phyloP scores from a whole-genome alignment of 1,140 invertebrate genomes.

The Caenorhabditis briggsae region DNA sequence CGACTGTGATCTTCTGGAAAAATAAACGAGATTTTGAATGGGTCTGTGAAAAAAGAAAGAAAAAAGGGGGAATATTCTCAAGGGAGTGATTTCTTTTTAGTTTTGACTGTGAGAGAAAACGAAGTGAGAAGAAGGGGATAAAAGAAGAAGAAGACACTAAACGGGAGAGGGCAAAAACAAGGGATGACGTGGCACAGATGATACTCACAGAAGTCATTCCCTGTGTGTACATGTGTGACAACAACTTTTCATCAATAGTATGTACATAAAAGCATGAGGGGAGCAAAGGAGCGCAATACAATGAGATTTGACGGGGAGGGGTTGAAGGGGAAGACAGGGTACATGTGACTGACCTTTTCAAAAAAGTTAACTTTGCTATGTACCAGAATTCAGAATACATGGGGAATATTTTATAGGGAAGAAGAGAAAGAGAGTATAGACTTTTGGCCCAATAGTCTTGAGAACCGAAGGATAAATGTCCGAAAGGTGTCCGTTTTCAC shows the following conservation, averaged over 20 bases:
- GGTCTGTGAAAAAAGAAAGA: background rate
- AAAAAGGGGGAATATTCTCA: background rate
- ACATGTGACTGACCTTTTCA: conserved; percentile 18
- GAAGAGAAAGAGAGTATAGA: background rate
- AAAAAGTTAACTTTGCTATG: background rate
- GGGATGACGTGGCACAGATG: conserved; percentile 33
- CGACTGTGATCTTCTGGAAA: conserved; percentile 53
- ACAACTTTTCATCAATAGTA: conserved; percentile 3
- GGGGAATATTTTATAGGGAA: background rate
- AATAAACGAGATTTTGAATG: conserved; percentile 16
- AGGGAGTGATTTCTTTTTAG: conserved; percentile 19
- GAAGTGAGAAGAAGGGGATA: no score
- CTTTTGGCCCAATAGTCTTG: background rate
- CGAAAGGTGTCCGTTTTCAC: conserved; percentile 42
- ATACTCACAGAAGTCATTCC: conserved; percentile 10
- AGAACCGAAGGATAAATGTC: background rate
- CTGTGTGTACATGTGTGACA: background rate
- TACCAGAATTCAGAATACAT: background rate
- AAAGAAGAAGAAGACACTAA: background rate
- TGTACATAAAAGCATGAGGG: background rate
- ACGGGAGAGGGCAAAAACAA: conserved; percentile 10
- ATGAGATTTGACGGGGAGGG: conserved; percentile 17
- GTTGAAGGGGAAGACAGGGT: background rate
- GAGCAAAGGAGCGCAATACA: conserved; percentile 26
- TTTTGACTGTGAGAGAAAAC: background rate